A percentile compares a stretch with the other conserved stretches of the same genome.
Evolutionary conservation across 2,888 invertebrate genomes (phyloP).

Genomic region (Isoperla grammatica): DNA sequence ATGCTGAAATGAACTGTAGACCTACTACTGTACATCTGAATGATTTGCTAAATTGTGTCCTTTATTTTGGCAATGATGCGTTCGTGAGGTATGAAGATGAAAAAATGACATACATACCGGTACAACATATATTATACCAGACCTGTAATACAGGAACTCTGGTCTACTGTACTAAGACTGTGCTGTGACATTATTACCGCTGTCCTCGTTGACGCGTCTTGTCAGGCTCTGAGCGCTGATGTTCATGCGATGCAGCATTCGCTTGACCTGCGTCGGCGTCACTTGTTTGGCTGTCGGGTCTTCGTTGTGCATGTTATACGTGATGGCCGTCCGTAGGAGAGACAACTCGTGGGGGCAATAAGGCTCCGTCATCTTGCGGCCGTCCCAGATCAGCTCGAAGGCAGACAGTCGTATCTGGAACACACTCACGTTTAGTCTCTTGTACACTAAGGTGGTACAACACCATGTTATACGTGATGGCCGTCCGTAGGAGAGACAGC

Average conservation of each 20-base stretch:
- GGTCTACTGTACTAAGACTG: too few relatives aligned
- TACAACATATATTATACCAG: too few relatives aligned
- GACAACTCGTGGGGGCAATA: slow-evolving; percentile 57
- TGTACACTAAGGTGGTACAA: too few relatives aligned
- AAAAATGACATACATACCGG: too few relatives aligned
- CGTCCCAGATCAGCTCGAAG: slow-evolving; percentile 60
- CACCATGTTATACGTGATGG: too few relatives aligned
- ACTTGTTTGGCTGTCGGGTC: slow-evolving; percentile 63
- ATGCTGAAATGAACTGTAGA: not conserved
- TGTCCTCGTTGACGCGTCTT: slow-evolving; percentile 10
- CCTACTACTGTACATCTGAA: not conserved
- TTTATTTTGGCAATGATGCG: not conserved
- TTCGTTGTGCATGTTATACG: slow-evolving; percentile 63
- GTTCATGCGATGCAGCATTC: slow-evolving; percentile 51
- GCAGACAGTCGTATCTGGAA: slow-evolving; percentile 61
- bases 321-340: slow-evolving; percentile 56
- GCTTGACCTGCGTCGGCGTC: slow-evolving; percentile 62
- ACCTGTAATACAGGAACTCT: too few relatives aligned
- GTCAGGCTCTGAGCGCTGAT: slow-evolving; percentile 41
- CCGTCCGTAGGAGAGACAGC: too few relatives aligned
- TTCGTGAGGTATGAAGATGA: too few relatives aligned
- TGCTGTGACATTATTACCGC: too few relatives aligned
- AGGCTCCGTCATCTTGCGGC: slow-evolving; percentile 50
- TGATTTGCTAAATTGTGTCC: too few relatives aligned
- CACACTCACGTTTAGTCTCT: too few relatives aligned